These are phyloP conservation scores for Synanthedon tipuliformis DNA, from an alignment of 2,888 invertebrate species.

Conservation along the genomic window DNA sequence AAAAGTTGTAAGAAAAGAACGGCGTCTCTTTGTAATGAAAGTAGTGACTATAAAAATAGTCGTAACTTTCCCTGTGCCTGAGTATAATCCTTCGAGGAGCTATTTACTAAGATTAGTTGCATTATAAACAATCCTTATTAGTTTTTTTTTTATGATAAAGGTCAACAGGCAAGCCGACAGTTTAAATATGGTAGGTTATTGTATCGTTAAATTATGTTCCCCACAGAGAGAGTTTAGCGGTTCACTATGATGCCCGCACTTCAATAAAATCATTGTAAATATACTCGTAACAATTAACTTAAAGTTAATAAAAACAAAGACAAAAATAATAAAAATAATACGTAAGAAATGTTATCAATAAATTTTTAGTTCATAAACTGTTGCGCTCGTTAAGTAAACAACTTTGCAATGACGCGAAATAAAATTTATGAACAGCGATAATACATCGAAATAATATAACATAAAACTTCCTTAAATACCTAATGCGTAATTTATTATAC, in stretches of 20 bases:
- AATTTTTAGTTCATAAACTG: background rate
- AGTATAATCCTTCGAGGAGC: background rate
- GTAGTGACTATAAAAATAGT: background rate
- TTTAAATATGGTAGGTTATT: too few relatives aligned
- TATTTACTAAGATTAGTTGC: background rate
- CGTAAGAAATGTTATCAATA: background rate
- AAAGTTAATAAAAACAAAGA: too few relatives aligned
- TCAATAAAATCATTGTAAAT: too few relatives aligned
- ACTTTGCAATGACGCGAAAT: background rate
- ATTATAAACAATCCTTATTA: too few relatives aligned
- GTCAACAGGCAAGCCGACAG: too few relatives aligned
- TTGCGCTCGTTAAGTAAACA: background rate
- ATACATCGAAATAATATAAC: too few relatives aligned
- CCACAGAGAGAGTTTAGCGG: too few relatives aligned
- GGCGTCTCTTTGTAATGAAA: background rate
- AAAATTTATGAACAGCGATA: background rate
- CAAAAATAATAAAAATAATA: background rate
- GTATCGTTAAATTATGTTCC: too few relatives aligned
- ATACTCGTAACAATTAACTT: too few relatives aligned
- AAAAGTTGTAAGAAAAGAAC: background rate
- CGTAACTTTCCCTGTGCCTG: background rate
- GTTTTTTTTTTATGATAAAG: too few relatives aligned
- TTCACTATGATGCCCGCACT: too few relatives aligned
- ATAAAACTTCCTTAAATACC: background rate
- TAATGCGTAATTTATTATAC: too few relatives aligned